Evolutionary conservation across 2,888 invertebrate genomes (phyloP), one percentile per base, ranked within the genome.

Genomic region (Cynaeus angustus): DNA sequence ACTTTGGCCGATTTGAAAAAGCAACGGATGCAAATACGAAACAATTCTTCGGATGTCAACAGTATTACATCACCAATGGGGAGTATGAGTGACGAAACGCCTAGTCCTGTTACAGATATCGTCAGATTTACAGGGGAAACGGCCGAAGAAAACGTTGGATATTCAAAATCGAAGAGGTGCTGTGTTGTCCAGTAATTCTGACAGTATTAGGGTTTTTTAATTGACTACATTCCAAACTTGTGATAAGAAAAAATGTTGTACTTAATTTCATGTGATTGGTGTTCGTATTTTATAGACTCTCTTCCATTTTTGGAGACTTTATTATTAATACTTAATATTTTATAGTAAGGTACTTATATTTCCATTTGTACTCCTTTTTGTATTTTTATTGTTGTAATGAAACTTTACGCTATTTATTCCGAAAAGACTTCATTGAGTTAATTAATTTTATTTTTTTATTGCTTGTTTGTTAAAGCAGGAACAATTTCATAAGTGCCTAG

Each of bases 1-100:
- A 97, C 97, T 56, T 88, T 98, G 78, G 93, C 97, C 61, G 97
- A 97, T 86, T 88, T 97, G 84, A 98, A 98, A 87, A 96, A 96
- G 85, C 96, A 97, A 83, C 89, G 97, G 74, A 91, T 95, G 72
- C 94, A 94, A 80, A 94, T 92, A 78, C 88, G 95, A 78, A 91
- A 91, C 81, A 90, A 89, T 65, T 89, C 87, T 73, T 88, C 88
- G 0, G 85, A 85, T 74, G 83, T 83, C 43, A 82, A 77, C 75
- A 82, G 80, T 74, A 72, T 85, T 38, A 76, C 79, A 4, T 82
- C 83, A 14, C 80, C 81, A 80, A 65, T 86, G 78, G 86, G 85
- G 80, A 86, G 84, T 66, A 72, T 84, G 37, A 82, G 84, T 69
- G 86, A 85, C 79, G 88, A 87, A 80, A 84, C 85, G 78, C 79